A percentile compares a stretch with the other conserved stretches of the same genome.
phyloP scores from a whole-genome alignment of 2,888 invertebrate species.

The Tillus elongatus region DNA sequence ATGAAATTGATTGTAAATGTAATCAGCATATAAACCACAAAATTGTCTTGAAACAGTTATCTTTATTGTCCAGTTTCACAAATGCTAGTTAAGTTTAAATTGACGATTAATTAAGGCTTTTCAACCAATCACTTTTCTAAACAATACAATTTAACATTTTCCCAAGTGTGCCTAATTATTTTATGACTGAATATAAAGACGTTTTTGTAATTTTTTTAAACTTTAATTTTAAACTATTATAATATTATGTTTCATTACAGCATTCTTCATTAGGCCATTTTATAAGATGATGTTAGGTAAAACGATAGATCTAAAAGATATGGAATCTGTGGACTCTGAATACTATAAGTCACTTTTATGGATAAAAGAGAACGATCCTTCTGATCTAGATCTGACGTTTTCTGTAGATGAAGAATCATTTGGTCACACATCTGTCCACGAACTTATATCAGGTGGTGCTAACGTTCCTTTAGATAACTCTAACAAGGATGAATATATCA shows the following conservation, averaged over 20 bases:
- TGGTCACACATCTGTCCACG: slow-evolving; percentile 87
- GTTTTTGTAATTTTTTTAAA: no score
- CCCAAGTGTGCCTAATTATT: no score
- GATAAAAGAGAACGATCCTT: slow-evolving; percentile 95
- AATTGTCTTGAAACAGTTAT: no score
- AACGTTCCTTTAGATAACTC: slow-evolving; percentile 84
- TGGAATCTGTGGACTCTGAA: slow-evolving; percentile 98
- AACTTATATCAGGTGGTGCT: slow-evolving; percentile 83
- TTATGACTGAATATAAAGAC: no score
- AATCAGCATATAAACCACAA: no score
- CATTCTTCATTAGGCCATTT: slow-evolving; percentile 98
- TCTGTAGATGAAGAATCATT: slow-evolving; percentile 95
- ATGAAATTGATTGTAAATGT: no score
- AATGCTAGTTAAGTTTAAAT: no score
- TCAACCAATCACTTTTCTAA: no score
- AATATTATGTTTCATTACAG: slow-evolving; percentile 51
- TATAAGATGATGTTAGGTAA: slow-evolving; percentile 99
- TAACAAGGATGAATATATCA: slow-evolving; percentile 96
- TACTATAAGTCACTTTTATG: slow-evolving; percentile 96
- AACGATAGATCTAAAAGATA: slow-evolving; percentile 86
- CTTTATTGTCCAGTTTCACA: no score
- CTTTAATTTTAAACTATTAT: no score
- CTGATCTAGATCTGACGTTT: slow-evolving; percentile 88
- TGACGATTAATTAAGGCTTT: no score
- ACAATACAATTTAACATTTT: no score